Base-by-base conservation (phyloP, 2,797 vertebrate species). In the Lithobates pipiens region DNA sequence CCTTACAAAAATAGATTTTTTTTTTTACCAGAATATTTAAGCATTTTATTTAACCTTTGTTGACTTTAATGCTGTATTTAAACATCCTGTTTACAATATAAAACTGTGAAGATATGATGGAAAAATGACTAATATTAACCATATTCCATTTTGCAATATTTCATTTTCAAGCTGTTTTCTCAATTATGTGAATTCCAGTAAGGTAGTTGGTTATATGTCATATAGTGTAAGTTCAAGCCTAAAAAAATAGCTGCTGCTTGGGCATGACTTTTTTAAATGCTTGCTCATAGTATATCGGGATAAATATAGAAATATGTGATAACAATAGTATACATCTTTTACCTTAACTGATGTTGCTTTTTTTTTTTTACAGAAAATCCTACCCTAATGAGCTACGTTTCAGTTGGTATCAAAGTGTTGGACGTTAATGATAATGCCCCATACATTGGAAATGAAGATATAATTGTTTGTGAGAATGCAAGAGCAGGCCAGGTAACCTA, bases 351-450 rank as follows among this genome's bases (percentile, higher is more conserved):
- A 3, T 54, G 3, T 32, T 32, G 0, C 3, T 3, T 29, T 29
- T 34, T 34, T 57, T 61, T 93, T 90, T 93, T 91, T 0, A 25
- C 94, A 99, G 98, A 97, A 90, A 98, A 96, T 91, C 96, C 96
- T 84, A 93, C 83, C 76, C 95, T 98, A 63, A 92, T 97, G 90
- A 98, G 95, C 88, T 95, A 95, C 0, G 95, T 97, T 80, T 94
- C 96, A 1, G 95, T 99, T 89, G 96, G 94, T 71, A 92, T 99
- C 90, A 97, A 96, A 94, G 96, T 99, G 75, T 92, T 99, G 84
- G 98, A 99, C 77, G 89, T 99, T 90, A 99, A 99, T 76, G 98
- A 99, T 94, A 99, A 99, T 88, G 95, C 96, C 1, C 98, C 98
- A 0, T 93, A 97, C 90, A 94, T 99, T 79, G 93, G 94, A 65